Conservation (phyloP, 2,888 invertebrate species). For the Acanthococcus lagerstroemiae region DNA sequence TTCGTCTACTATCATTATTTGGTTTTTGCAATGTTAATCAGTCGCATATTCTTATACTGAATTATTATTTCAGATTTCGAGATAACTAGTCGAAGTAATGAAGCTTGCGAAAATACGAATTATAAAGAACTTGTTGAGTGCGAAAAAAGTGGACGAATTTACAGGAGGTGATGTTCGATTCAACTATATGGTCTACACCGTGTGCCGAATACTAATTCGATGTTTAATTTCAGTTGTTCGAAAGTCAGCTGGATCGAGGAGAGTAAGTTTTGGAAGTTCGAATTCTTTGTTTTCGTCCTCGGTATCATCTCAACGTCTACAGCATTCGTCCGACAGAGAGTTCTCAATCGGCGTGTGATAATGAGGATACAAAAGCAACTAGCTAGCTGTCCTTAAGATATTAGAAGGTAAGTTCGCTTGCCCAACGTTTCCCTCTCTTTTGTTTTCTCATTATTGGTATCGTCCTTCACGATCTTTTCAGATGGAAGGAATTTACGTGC, state of each 20-base stretch:
- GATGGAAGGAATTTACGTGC: conserved; percentile 4
- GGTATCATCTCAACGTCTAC: conserved; percentile 58
- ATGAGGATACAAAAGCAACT: conserved; percentile 61
- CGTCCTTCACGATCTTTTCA: too few species aligned
- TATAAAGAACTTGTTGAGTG: conserved; percentile 75
- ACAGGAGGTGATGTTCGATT: conserved; percentile 51
- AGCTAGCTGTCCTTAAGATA: conserved; percentile 47
- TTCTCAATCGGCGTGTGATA: conserved; percentile 56
- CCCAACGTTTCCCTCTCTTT: not conserved
- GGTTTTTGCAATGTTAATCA: not conserved
- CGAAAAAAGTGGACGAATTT: conserved; percentile 61
- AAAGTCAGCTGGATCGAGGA: conserved; percentile 75
- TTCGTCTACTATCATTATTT: conserved; percentile 38
- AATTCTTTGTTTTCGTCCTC: conserved; percentile 56
- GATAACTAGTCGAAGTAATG: conserved; percentile 68
- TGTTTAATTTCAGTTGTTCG: conserved; percentile 59
- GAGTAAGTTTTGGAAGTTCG: conserved; percentile 72
- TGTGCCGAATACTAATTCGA: not conserved
- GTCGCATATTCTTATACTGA: not conserved
- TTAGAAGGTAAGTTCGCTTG: too few species aligned
- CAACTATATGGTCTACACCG: too few species aligned
- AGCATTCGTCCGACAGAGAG: conserved; percentile 55
- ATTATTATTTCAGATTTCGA: conserved; percentile 54
- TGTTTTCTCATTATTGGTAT: too few species aligned
- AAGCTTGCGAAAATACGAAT: conserved; percentile 70